These are phyloP conservation scores for Chloroceryle amazona DNA, from an alignment of 2,797 vertebrate species.

Conservation along the genomic window DNA sequence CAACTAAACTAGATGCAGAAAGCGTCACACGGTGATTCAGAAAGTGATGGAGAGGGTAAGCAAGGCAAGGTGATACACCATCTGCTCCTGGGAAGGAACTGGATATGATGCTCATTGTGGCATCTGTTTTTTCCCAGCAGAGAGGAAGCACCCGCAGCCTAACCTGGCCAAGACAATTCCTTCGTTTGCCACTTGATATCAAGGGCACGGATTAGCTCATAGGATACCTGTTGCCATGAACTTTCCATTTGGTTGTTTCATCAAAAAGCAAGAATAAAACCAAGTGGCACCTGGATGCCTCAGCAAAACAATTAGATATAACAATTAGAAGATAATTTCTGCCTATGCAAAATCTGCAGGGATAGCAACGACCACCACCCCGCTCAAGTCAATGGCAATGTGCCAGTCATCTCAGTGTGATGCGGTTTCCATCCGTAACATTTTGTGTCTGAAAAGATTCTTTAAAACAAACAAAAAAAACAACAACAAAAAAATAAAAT, in stretches of 20 bases:
- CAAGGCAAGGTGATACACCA: constrained; percentile 25
- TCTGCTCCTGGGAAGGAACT: constrained; percentile 36
- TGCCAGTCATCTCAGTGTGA: not conserved
- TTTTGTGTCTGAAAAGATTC: not conserved
- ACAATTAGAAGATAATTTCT: not conserved
- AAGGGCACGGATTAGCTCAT: not conserved
- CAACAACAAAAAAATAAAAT: no score
- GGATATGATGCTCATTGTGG: not conserved
- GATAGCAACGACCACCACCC: not conserved
- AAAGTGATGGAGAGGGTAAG: constrained; percentile 43
- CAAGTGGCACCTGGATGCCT: not conserved
- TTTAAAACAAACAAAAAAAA: not conserved
- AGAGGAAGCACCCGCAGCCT: not conserved
- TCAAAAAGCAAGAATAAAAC: not conserved
- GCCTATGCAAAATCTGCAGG: not conserved
- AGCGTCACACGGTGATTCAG: not conserved
- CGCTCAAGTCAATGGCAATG: not conserved
- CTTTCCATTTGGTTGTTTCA: not conserved
- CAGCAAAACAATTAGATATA: not conserved
- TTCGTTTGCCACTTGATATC: not conserved
- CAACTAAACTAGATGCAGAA: not conserved
- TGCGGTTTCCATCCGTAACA: not conserved
- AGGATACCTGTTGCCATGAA: not conserved
- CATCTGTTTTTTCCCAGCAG: not conserved
- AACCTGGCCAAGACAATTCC: not conserved